phyloP scores from a whole-genome alignment of 1,140 invertebrate species.

The Nasonia giraulti region DNA sequence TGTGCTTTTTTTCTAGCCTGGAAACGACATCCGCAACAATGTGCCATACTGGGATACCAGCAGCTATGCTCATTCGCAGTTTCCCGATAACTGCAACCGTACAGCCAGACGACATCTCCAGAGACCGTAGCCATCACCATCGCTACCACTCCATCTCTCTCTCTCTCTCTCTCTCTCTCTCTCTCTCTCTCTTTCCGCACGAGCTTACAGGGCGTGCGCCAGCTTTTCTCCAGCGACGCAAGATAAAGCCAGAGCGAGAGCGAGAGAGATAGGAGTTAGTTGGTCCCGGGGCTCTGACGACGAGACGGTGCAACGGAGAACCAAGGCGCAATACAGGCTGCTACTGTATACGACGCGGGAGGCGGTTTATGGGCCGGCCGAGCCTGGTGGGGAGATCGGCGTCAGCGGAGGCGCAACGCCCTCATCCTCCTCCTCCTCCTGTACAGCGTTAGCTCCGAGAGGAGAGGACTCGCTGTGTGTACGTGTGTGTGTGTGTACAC shows the following conservation, averaged over 20 bases:
- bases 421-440: slow-evolving; percentile 32
- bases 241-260: not conserved
- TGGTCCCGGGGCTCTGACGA: slow-evolving; percentile 16
- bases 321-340: slow-evolving; percentile 39
- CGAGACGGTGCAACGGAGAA: slow-evolving; percentile 48
- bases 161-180: not conserved
- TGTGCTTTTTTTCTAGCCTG: too few relatives aligned
- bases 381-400: slow-evolving; percentile 41
- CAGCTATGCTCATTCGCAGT: not conserved
- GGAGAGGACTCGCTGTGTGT: not conserved
- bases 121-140: not conserved
- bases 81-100: not conserved
- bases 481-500: not conserved
- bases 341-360: slow-evolving; percentile 27
- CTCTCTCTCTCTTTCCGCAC: not conserved
- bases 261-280: not conserved
- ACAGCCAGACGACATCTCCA: not conserved
- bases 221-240: slow-evolving; percentile 2
- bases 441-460: slow-evolving; percentile 19
- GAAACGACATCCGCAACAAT: too few relatives aligned
- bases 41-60: not conserved
- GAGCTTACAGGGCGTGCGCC: slow-evolving; percentile 5
- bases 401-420: slow-evolving; percentile 41
- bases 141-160: not conserved
- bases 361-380: slow-evolving; percentile 47